Evolutionary conservation across 2,888 invertebrate genomes (phyloP).

Genomic region (Drosophila gaucha): DNA sequence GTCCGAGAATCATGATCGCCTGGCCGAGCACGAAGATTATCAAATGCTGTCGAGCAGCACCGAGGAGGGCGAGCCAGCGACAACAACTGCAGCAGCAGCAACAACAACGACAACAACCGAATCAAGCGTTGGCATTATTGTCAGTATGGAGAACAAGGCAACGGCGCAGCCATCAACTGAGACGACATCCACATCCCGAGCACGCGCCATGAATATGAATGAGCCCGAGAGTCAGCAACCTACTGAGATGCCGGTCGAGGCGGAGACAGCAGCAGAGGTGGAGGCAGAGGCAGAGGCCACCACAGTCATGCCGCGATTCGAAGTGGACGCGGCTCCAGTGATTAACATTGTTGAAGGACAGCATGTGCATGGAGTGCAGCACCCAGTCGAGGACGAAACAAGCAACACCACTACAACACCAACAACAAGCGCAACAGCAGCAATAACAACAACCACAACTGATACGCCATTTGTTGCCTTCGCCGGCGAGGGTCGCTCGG

Average conservation of each 20-base stretch:
- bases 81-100: slow-evolving; percentile 29
- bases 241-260: slow-evolving; percentile 24
- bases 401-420: slow-evolving; percentile 34
- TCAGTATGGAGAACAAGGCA: slow-evolving; percentile 73
- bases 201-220: slow-evolving; percentile 82
- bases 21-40: slow-evolving; percentile 83
- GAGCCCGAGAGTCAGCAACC: slow-evolving; percentile 48
- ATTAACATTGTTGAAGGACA: slow-evolving; percentile 80
- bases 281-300: slow-evolving; percentile 38
- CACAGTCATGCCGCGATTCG: slow-evolving; percentile 45
- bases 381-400: slow-evolving; percentile 34
- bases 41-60: slow-evolving; percentile 80
- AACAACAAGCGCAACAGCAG: slow-evolving; percentile 24
- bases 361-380: slow-evolving; percentile 57
- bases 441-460: slow-evolving; percentile 39
- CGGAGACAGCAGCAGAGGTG: slow-evolving; percentile 5
- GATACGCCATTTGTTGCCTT: slow-evolving; percentile 62
- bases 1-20: slow-evolving; percentile 82
- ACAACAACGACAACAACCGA: slow-evolving; percentile 51
- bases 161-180: slow-evolving; percentile 66
- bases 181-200: slow-evolving; percentile 66
- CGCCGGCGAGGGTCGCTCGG: slow-evolving; percentile 78
- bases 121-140: slow-evolving; percentile 58
- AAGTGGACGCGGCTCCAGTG: slow-evolving; percentile 57
- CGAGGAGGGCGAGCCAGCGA: slow-evolving; percentile 63